Evolutionary conservation across 2,797 vertebrate genomes (phyloP).

Genomic region (Craterocephalus amniculus): DNA sequence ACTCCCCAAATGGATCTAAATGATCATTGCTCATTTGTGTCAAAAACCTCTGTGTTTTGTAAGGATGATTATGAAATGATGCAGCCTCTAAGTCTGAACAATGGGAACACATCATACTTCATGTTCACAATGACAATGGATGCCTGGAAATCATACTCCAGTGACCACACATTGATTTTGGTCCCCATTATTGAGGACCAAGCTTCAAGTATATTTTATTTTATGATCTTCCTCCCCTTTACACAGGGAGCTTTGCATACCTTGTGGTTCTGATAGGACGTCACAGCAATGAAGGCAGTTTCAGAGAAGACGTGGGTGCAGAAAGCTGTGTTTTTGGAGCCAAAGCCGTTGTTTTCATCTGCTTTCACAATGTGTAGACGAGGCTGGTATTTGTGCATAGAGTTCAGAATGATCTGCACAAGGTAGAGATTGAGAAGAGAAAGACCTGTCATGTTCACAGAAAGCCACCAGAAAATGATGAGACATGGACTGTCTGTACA

Average conservation of each 20-base stretch:
- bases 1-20: neutral
- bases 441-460: slow-evolving; percentile 25
- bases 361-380: slow-evolving; percentile 98
- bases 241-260: slow-evolving; percentile 29
- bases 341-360: slow-evolving; percentile 97
- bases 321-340: slow-evolving; percentile 96
- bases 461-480: slow-evolving; percentile 32
- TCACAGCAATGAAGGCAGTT: slow-evolving; percentile 95
- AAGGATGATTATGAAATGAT: slow-evolving; percentile 4
- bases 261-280: slow-evolving; percentile 89
- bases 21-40: neutral
- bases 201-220: too few relatives aligned
- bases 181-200: neutral
- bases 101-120: neutral
- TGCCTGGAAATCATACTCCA: neutral
- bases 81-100: neutral
- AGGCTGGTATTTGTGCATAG: slow-evolving; percentile 99
- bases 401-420: slow-evolving; percentile 95
- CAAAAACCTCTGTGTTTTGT: neutral
- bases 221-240: neutral
- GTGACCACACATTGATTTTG: neutral
- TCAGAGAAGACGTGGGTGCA: slow-evolving; percentile 95
- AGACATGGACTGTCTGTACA: slow-evolving; percentile 3
- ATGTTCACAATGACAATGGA: slow-evolving; percentile 1
- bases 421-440: slow-evolving; percentile 58